A percentile compares a stretch with the other conserved stretches of the same genome.
Evolutionary conservation across 2,797 vertebrate species (phyloP).

Genomic region (Lophius americanus): DNA sequence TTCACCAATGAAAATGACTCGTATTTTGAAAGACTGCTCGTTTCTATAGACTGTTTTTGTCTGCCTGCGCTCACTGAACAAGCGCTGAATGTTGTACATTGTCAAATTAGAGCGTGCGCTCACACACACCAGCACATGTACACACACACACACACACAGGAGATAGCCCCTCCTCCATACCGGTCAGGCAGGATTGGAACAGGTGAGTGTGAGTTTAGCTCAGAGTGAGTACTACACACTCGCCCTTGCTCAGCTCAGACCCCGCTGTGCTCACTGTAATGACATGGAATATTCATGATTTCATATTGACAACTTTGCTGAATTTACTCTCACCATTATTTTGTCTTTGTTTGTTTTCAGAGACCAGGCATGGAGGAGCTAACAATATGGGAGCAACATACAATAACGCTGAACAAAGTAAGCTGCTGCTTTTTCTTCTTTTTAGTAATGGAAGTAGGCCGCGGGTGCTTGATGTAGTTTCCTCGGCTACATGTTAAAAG

Average conservation of each 20-base stretch:
- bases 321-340: neutral
- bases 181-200: constrained; percentile 78
- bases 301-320: neutral
- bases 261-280: constrained; percentile 42
- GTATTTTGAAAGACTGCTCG: neutral
- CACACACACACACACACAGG: constrained; percentile 1
- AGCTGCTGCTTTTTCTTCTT: constrained; percentile 41
- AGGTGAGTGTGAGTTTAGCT: constrained; percentile 76
- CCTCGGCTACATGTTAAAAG: neutral
- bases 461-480: too few relatives aligned
- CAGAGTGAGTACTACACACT: constrained; percentile 49
- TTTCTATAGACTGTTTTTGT: constrained; percentile 9
- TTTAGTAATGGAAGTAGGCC: neutral
- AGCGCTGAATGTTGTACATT: constrained; percentile 16
- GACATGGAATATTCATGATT: constrained; percentile 3
- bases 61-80: neutral
- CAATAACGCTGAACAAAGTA: constrained; percentile 89
- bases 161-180: constrained; percentile 72
- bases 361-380: constrained; percentile 92
- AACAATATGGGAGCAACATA: constrained; percentile 96
- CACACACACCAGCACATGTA: constrained; percentile 9
- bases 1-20: neutral
- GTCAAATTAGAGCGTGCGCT: neutral
- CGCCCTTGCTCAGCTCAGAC: constrained; percentile 26
- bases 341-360: constrained; percentile 51